Evolutionary conservation across 2,113 vertebrate genomes (phyloP).

Genomic region (Actenoides hombroni): DNA sequence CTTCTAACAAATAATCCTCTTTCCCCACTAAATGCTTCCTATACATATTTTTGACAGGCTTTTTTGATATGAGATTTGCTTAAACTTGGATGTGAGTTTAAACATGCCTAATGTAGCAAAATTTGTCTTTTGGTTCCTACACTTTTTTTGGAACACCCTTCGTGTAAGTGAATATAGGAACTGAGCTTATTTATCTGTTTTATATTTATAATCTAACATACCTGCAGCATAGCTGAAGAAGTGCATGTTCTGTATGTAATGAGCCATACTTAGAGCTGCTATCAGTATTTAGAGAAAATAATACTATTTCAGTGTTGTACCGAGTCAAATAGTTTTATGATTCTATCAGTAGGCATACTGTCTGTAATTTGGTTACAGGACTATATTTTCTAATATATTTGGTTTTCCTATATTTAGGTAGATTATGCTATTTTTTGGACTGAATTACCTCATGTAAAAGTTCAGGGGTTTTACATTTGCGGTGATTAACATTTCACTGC

Average conservation of each 20-base stretch:
- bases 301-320: not conserved
- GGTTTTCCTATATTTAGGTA: not conserved
- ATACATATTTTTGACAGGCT: not conserved
- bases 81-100: not conserved
- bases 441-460: not conserved
- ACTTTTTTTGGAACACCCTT: not conserved
- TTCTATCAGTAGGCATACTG: not conserved
- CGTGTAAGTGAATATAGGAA: not conserved
- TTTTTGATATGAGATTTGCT: not conserved
- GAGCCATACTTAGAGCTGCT: not conserved
- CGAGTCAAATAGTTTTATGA: not conserved
- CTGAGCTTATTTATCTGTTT: not conserved
- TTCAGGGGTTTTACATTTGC: not conserved
- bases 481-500: not conserved
- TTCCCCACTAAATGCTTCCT: not conserved
- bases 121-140: not conserved
- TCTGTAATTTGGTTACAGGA: not conserved
- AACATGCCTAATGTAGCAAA: not conserved
- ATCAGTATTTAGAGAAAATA: not conserved
- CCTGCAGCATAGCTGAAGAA: not conserved
- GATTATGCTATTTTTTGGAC: not conserved
- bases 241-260: not conserved
- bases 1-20: not conserved
- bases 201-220: not conserved
- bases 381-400: not conserved